Conservation (phyloP, 2,888 invertebrate genomes). For the Scaptomyza tumidula region DNA sequence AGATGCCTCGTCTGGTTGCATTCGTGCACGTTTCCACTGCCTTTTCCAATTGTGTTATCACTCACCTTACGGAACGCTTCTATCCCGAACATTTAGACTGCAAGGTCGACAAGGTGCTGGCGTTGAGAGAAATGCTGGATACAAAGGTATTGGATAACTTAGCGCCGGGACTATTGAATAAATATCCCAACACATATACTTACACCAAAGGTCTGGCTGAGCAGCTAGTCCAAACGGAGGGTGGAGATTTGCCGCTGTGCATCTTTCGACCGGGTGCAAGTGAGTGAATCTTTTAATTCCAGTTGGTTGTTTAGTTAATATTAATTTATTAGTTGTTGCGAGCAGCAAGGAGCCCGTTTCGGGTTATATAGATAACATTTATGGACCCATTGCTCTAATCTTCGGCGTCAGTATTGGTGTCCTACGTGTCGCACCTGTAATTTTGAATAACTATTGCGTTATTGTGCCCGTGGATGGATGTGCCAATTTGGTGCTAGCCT, state of each 20-base stretch:
- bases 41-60: slow-evolving; percentile 87
- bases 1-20: slow-evolving; percentile 85
- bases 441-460: slow-evolving; percentile 74
- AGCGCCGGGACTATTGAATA: slow-evolving; percentile 66
- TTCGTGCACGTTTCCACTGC: slow-evolving; percentile 89
- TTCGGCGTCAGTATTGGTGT: slow-evolving; percentile 87
- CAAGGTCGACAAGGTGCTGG: slow-evolving; percentile 79
- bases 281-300: slow-evolving; percentile 1
- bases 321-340: slow-evolving; percentile 62
- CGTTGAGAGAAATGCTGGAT: slow-evolving; percentile 77
- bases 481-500: slow-evolving; percentile 84
- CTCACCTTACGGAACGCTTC: slow-evolving; percentile 83
- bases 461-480: slow-evolving; percentile 85
- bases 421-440: slow-evolving; percentile 83
- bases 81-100: slow-evolving; percentile 80
- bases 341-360: slow-evolving; percentile 85
- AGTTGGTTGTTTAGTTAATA: background rate
- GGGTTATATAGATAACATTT: slow-evolving; percentile 90
- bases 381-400: slow-evolving; percentile 86
- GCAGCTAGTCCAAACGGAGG: slow-evolving; percentile 86
- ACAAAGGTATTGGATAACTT: slow-evolving; percentile 80
- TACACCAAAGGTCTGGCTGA: slow-evolving; percentile 90
- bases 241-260: slow-evolving; percentile 87
- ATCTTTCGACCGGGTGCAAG: slow-evolving; percentile 87
- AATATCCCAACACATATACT: slow-evolving; percentile 89